phyloP scores from a whole-genome alignment of 2,797 vertebrate genomes.

The Acropternis orthonyx region DNA sequence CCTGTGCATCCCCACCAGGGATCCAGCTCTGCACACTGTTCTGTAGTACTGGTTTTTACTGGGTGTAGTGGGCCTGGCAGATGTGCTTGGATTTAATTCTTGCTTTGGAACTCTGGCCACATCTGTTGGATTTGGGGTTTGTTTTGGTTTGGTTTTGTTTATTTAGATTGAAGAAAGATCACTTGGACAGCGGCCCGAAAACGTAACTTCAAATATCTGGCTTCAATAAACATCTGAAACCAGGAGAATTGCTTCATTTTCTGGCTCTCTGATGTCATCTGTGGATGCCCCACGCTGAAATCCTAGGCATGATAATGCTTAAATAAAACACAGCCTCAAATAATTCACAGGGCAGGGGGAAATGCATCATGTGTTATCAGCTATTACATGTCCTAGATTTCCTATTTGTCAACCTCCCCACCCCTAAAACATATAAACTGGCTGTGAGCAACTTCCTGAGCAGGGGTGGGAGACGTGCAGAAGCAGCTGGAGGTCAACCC shows the following conservation, averaged over 20 bases:
- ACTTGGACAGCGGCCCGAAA: not conserved
- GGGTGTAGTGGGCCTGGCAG: not conserved
- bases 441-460: constrained; percentile 27
- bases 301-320: not conserved
- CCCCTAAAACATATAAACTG: not conserved
- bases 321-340: not conserved
- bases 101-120: not conserved
- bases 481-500: not conserved
- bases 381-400: not conserved
- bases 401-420: not conserved
- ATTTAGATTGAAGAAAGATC: not conserved
- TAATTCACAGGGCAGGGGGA: not conserved
- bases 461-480: not conserved
- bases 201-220: not conserved
- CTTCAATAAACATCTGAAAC: not conserved
- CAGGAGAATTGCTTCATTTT: not conserved
- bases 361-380: not conserved
- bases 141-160: not conserved
- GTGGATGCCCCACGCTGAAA: not conserved
- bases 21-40: fast-evolving
- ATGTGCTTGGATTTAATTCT: not conserved
- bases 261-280: not conserved
- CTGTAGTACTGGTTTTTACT: not conserved
- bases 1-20: fast-evolving
- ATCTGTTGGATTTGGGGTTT: not conserved